Evolutionary conservation across 2,113 vertebrate species (phyloP), one percentile per base, ranked within the genome.

Genomic region (Neodontobutis hainanensis): DNA sequence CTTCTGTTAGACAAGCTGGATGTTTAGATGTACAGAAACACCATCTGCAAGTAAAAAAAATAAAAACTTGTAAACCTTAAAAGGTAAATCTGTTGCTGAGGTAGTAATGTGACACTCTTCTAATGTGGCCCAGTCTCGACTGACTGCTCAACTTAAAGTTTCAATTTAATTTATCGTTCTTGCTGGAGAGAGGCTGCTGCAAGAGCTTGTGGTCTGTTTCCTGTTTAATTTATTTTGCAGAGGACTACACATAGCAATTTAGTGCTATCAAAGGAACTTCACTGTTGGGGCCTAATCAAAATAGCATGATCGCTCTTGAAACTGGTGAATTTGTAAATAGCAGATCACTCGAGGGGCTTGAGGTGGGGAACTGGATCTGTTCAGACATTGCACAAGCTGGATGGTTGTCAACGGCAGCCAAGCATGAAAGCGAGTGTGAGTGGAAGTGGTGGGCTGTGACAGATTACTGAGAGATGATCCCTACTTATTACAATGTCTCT

Each of bases 401-500:
- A 59, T 65, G 69, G 47, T 66, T 55, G 52, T 66, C 74, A 65
- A 40, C 19, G 2, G 75, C 77, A 86, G 81, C 72, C 69, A 59
- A 61, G 83, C 80, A 74, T 72, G 72, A 81, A 69, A 75, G 74
- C 63, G 81, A 65, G 61, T 16, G 63, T 55, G 77, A 77, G 77
- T 61, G 69, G 75, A 80, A 77, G 73, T 83, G 77, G 73, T 85
- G 79, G 74, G 72, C 78, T 80, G 80, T 88, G 80, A 83, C 86
- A 86, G 87, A 85, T 87, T 85, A 85, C 70, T 11, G 65, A 72
- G 65, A 79, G 85, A 86, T 90, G 82, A 88, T 88, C 83, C 78
- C 82, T 57, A 59, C 72, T 87, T 85, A 90, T 88, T 83, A 88
- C 78, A 75, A 83, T 75, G 82, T 87, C 70, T 84, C 55, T 82